Evolutionary conservation across 2,113 vertebrate genomes (phyloP), one percentile per base, ranked within the genome.

Genomic region (Coreoperca whiteheadi): DNA sequence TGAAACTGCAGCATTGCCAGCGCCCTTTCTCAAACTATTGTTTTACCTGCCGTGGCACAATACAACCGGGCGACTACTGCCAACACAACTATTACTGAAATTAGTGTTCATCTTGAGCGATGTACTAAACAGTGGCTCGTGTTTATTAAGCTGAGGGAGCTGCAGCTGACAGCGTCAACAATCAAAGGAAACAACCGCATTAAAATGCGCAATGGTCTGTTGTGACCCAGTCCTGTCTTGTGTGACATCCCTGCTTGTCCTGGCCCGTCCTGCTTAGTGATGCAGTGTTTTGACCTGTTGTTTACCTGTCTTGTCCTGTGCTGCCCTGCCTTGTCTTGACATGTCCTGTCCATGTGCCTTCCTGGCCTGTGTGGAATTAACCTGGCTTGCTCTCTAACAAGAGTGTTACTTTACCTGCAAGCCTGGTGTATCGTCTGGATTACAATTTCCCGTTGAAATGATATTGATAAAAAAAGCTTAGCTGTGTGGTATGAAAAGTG

Each of bases 221-320:
- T 73, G 48, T 73, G 87, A 59, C 61, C 74, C 69, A 53, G 69
- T 82, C 72, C 59, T 71, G 81, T 81, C 78, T 21, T 20, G 66
- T 20, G 66, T 81, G 59, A 41, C 60, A 83, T 85, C 50, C 41
- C 30, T 12, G 43, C 73, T n/a, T 63, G 71, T 60, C 57, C 46
- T 16, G 39, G 67, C 59, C 48, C 63, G 63, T 73, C 51, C 48
- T 70, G 61, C 53, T 82, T 73, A 20, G 51, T 67, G 77, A 63
- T 56, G 68, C 51, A 2, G 20, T 43, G 80, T 48, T 59, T 64
- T 69, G 67, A 79, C 66, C 76, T 67, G 73, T 32, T 74, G 32
- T 85, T 50, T 85, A 37, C 61, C 63, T 51, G 77, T 78, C 73
- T 76, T 68, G 71, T 75, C 9, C 11, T 77, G 28, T 43, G 43